Conservation (phyloP, 2,888 invertebrate species). For the Scrobipalpa costella region DNA sequence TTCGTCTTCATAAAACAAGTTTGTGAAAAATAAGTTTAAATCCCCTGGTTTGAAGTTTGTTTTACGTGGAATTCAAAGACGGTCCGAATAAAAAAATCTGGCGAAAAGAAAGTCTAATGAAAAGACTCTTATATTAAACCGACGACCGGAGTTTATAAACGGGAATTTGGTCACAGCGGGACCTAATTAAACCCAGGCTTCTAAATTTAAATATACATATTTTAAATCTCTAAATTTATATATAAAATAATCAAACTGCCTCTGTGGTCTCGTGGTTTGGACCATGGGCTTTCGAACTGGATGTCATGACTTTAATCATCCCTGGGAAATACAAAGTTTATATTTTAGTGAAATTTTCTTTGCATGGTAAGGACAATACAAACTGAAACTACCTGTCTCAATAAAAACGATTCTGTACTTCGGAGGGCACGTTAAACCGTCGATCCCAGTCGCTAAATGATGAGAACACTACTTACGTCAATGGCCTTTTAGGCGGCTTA, state of each 20-base stretch:
- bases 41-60: not conserved
- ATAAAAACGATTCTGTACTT: no score
- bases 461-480: no score
- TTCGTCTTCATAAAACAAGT: not conserved
- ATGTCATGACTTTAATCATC: no score
- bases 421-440: no score
- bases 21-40: not conserved
- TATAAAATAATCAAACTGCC: not conserved
- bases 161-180: not conserved
- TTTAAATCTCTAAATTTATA: no score
- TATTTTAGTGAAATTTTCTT: no score
- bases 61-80: not conserved
- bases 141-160: not conserved
- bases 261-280: not conserved
- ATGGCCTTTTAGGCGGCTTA: no score
- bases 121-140: conserved; percentile 14
- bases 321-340: no score
- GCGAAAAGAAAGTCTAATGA: conserved; percentile 1
- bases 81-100: not conserved
- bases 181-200: not conserved
- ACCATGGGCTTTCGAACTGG: no score
- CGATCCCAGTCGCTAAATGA: no score
- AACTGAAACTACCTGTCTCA: no score
- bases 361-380: no score
- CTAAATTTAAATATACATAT: not conserved